These are phyloP conservation scores for Adrianichthys oophorus DNA, from an alignment of 2,797 vertebrate species.

Conservation along the genomic window DNA sequence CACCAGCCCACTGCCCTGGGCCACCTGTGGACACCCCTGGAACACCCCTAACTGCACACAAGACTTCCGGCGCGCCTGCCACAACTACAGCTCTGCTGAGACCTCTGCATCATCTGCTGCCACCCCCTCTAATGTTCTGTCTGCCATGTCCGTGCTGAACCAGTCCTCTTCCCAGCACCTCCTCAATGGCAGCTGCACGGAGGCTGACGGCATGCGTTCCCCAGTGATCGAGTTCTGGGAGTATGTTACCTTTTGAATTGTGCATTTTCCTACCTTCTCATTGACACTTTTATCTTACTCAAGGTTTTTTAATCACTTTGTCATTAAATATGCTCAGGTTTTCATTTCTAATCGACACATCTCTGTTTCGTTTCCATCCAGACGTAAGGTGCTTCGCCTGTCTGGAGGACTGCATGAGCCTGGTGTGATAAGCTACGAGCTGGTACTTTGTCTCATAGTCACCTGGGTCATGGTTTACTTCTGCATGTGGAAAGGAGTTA, in stretches of 20 bases:
- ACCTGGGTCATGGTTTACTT: slow-evolving; percentile 87
- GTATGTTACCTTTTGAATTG: slow-evolving; percentile 66
- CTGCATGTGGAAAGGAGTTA: slow-evolving; percentile 88
- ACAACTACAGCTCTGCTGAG: slow-evolving; percentile 66
- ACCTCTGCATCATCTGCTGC: slow-evolving; percentile 39
- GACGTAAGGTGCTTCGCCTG: slow-evolving; percentile 83
- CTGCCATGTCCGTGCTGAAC: slow-evolving; percentile 46
- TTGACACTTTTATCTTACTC: not conserved
- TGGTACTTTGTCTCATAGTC: slow-evolving; percentile 82
- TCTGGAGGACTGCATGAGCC: slow-evolving; percentile 80
- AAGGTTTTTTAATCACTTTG: not conserved
- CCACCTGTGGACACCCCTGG: slow-evolving; percentile 83
- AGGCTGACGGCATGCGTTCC: slow-evolving; percentile 77
- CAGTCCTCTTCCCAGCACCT: slow-evolving; percentile 61
- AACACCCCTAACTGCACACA: slow-evolving; percentile 84
- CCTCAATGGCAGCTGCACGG: slow-evolving; percentile 73
- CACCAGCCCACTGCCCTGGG: slow-evolving; percentile 82
- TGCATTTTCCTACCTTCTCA: slow-evolving; percentile 7
- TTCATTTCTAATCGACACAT: not conserved
- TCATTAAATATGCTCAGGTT: not conserved
- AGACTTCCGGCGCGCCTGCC: slow-evolving; percentile 77
- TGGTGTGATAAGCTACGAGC: slow-evolving; percentile 80
- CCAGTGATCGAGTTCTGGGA: slow-evolving; percentile 87
- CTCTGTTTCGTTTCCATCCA: slow-evolving; percentile 34
- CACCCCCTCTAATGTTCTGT: slow-evolving; percentile 48